phyloP scores from a whole-genome alignment of 2,888 invertebrate genomes.

The Lydus trimaculatus region DNA sequence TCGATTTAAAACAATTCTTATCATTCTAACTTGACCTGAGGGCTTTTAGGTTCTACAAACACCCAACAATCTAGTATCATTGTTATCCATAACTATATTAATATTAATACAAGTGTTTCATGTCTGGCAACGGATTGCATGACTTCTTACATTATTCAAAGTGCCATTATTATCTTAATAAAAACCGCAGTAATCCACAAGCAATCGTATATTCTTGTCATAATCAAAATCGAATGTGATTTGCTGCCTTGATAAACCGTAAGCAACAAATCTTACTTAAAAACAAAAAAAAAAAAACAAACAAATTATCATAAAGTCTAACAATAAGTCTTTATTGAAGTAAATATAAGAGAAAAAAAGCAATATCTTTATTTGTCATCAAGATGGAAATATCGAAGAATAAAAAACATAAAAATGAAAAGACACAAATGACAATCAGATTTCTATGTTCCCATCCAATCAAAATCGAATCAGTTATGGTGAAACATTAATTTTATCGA shows the following conservation, averaged over 20 bases:
- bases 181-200: neutral
- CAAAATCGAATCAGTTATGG: too few species aligned
- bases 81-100: slow-evolving; percentile 4
- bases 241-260: neutral
- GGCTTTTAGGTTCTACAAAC: neutral
- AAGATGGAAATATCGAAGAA: too few species aligned
- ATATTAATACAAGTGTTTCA: slow-evolving; percentile 1
- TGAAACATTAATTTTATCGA: too few species aligned
- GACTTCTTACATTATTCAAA: slow-evolving; percentile 81
- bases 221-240: neutral
- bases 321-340: too few species aligned
- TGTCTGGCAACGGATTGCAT: slow-evolving; percentile 57
- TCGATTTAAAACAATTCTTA: neutral
- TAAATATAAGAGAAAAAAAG: too few species aligned
- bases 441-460: too few species aligned
- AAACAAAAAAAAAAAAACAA: neutral
- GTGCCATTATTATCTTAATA: neutral
- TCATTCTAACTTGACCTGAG: neutral
- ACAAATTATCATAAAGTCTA: too few species aligned
- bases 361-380: too few species aligned
- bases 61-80: neutral
- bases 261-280: neutral
- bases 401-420: too few species aligned
- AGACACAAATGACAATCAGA: too few species aligned
- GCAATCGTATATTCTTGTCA: neutral